A percentile compares a stretch with the other conserved stretches of the same genome.
Evolutionary conservation across 2,113 vertebrate genomes (phyloP).

Genomic region (Carettochelys insculpta): DNA sequence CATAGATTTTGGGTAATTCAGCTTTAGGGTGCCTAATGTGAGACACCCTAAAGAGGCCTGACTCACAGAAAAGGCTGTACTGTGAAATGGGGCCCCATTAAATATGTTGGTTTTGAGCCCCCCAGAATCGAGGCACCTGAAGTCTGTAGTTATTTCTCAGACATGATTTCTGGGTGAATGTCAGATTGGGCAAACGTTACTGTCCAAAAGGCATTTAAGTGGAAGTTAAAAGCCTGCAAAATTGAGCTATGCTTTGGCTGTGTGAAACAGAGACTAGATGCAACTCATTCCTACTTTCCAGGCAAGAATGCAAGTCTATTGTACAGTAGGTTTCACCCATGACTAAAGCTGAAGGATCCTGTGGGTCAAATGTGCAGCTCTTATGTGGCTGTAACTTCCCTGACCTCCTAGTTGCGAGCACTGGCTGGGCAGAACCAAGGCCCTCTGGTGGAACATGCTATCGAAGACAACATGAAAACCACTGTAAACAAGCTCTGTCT

Average conservation of each 20-base stretch:
- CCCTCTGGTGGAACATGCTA: background rate
- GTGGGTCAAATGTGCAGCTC: background rate
- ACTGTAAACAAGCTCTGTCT: background rate
- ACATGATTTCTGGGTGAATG: background rate
- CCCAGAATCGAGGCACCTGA: background rate
- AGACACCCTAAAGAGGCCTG: background rate
- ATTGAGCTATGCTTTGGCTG: background rate
- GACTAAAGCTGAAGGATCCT: background rate
- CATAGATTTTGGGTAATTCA: background rate
- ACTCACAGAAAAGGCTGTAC: background rate
- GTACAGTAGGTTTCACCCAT: conserved; percentile 41
- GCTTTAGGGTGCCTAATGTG: background rate
- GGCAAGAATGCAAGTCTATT: conserved; percentile 23
- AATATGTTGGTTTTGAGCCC: background rate
- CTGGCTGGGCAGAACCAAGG: conserved; percentile 3
- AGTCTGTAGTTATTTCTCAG: background rate
- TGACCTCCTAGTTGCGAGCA: background rate
- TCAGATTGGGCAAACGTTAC: background rate
- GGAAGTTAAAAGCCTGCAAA: background rate
- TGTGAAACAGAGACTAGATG: background rate
- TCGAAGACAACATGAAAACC: conserved; percentile 8
- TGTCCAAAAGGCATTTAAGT: background rate
- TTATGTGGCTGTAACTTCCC: conserved; percentile 39
- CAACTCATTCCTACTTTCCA: conserved; percentile 29
- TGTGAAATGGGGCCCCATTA: background rate